Evolutionary conservation across 30 jellyfish, hydroid and myxozoan genomes (phyloP).

Genomic region (Morbakka virulenta): DNA sequence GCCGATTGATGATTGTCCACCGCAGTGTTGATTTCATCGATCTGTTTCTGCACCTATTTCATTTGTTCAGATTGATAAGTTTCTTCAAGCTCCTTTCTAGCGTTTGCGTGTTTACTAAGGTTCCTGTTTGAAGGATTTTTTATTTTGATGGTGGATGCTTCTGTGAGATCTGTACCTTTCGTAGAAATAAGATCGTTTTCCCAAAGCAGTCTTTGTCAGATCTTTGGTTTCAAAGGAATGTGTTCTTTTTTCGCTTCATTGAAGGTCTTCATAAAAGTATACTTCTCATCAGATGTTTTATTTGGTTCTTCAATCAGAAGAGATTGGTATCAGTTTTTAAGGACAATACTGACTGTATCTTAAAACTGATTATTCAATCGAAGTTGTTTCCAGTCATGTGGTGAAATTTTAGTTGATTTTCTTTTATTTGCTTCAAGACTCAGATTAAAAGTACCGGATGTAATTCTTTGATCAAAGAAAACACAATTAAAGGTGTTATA

Average conservation of each 20-base stretch:
- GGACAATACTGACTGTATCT: background rate
- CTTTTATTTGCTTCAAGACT: slow-evolving; percentile 10
- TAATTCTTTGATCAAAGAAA: slow-evolving; percentile 30
- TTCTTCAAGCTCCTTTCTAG: background rate
- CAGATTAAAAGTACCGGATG: background rate
- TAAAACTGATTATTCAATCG: background rate
- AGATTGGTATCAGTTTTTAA: background rate
- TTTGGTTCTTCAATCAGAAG: background rate
- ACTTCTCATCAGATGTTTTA: background rate
- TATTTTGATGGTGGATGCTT: background rate
- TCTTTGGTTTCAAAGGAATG: background rate
- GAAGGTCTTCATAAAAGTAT: background rate
- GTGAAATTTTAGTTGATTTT: background rate
- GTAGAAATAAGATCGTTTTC: background rate
- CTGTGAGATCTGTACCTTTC: background rate
- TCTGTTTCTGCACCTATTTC: background rate
- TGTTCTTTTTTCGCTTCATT: background rate
- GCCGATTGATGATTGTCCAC: background rate
- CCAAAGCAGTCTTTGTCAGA: background rate
- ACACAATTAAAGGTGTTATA: slow-evolving; percentile 10
- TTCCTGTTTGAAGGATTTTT: background rate
- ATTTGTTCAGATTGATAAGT: background rate
- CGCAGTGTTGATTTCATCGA: background rate
- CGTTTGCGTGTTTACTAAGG: background rate
- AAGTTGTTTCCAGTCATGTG: slow-evolving; percentile 17